Evolutionary conservation across 2,888 invertebrate species (phyloP).

Genomic region (Dicranocentrus wangi): DNA sequence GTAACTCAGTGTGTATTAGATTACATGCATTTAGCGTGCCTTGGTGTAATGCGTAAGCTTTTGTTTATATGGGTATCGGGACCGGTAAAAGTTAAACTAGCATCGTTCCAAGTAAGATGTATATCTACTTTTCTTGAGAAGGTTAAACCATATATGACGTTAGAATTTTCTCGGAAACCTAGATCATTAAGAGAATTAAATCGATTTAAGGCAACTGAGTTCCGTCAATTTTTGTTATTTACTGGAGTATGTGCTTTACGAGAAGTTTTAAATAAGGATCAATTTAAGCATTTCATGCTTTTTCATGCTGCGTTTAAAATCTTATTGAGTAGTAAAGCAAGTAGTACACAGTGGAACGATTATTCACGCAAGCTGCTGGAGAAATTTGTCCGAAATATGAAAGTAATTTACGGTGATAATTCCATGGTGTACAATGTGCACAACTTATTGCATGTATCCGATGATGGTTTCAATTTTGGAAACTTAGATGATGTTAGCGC

Average conservation of each 20-base stretch:
- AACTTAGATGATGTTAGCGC: conserved; percentile 21
- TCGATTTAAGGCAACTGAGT: conserved; percentile 54
- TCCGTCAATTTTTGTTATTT: conserved; percentile 48
- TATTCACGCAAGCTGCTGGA: neutral
- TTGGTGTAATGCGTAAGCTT: neutral
- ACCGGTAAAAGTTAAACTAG: neutral
- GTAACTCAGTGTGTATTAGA: neutral
- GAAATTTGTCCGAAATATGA: neutral
- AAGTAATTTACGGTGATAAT: neutral
- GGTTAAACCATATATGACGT: neutral
- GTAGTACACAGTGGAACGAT: neutral
- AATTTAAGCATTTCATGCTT: conserved; percentile 42
- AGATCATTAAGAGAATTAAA: conserved; percentile 43
- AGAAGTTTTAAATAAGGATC: conserved; percentile 1
- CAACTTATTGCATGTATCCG: conserved; percentile 4
- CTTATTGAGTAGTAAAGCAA: neutral
- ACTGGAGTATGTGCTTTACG: conserved; percentile 13
- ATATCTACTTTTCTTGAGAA: neutral
- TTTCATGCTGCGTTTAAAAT: conserved; percentile 46
- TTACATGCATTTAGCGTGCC: neutral
- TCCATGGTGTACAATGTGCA: conserved; percentile 14
- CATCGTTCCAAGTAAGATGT: neutral
- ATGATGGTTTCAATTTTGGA: conserved; percentile 22
- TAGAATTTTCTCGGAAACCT: conserved; percentile 41
- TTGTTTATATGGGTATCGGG: neutral